Evolutionary conservation across 2,888 invertebrate species (phyloP), one percentile per base, ranked within the genome.

Genomic region (Cartodere bifasciata): DNA sequence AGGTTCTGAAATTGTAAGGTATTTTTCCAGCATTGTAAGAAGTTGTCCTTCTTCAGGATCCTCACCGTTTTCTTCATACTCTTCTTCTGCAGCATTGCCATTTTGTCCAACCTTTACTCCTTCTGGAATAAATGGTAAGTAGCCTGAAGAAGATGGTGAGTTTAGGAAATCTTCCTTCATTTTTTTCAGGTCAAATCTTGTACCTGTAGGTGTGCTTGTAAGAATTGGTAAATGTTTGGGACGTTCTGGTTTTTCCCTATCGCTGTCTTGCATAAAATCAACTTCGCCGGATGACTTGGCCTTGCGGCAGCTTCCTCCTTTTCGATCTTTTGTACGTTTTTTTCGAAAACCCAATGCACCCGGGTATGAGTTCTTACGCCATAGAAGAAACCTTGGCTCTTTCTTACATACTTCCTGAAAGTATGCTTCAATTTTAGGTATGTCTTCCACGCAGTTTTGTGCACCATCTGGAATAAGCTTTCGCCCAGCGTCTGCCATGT

Each of bases 401-500:
- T 70, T 68, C 35, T 74, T 71, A 54, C 87, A 87, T 4, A 85
- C 74, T 33, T 82, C 76, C 51, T 86, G 84, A 55, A 86, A 88
- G 54, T 85, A 79, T 13, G 80, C 77, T 53, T 87, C 86, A 44
- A 86, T 76, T 42, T 77, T 75, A 2, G 82, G 78, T 36, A 87
- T 66, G 49, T 84, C 84, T 50, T 86, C 84, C 1, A 68, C 58
- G 3, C 76, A 68, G 55, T 80, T 79, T 49, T 72, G 71, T 3
- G 70, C 68, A 12, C 81, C 80, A 29, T 86, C 86, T n/a, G 87
- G 87, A 34, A 87, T 76, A 29, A 88, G 67, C 51, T 81, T 79
- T 36, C 83, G 74, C 24, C 87, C 87, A 16, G 86, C 85, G 47
- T 87, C 87, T n/a, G 85, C 75, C 87, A 88, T 88, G 59, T 87